These are phyloP conservation scores for Paramormyrops kingsleyae DNA, from an alignment of 2,113 vertebrate species.

Conservation along the genomic window DNA sequence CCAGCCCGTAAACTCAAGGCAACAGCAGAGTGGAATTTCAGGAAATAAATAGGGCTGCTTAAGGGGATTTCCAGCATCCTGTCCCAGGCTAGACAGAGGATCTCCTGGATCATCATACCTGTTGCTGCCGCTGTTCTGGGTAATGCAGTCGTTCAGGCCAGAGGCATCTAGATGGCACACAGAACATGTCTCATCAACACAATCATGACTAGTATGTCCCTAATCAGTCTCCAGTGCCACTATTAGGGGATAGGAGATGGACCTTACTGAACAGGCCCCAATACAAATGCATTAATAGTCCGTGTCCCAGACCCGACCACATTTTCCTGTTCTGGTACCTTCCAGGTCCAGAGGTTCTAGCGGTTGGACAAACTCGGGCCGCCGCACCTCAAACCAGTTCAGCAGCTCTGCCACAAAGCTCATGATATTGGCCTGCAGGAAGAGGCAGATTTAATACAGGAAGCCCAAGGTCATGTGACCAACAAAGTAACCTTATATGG, in stretches of 20 bases:
- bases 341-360: conserved; percentile 53
- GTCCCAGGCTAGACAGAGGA: neutral
- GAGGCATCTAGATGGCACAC: conserved; percentile 50
- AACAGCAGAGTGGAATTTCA: neutral
- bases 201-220: neutral
- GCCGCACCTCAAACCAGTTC: conserved; percentile 76
- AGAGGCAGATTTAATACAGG: neutral
- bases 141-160: conserved; percentile 39
- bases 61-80: neutral
- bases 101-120: conserved; percentile 42
- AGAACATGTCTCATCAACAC: neutral
- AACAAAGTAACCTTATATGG: neutral
- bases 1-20: too few species aligned
- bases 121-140: conserved; percentile 47
- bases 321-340: conserved; percentile 43
- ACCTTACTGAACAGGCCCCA: neutral
- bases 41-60: neutral
- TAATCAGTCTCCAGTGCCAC: neutral
- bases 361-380: conserved; percentile 80
- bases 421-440: conserved; percentile 67
- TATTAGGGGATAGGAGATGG: neutral
- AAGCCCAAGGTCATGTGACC: neutral
- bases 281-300: neutral
- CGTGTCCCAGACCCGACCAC: neutral
- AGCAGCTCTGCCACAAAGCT: conserved; percentile 79